Percentiles rank a stretch among this genome's conserved stretches.
Evolutionary conservation across 2,888 invertebrate species (phyloP).

Genomic region (Liodrosophila aerea): DNA sequence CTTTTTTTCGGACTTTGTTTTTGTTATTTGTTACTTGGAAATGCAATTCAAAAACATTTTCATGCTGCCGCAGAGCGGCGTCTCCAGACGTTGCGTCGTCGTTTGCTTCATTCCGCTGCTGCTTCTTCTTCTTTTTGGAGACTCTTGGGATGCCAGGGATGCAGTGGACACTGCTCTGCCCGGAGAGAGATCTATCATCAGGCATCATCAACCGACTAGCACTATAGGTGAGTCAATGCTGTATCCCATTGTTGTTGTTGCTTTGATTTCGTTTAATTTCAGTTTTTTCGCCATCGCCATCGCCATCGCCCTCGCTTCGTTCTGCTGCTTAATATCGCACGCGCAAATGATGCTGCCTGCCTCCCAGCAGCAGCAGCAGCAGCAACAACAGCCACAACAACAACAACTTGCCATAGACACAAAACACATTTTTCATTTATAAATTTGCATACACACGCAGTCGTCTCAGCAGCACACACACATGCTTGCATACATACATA

Average conservation of each 20-base stretch:
- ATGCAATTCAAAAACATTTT: conserved; percentile 71
- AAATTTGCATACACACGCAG: conserved; percentile 76
- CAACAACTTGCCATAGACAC: conserved; percentile 42
- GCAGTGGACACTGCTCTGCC: no score
- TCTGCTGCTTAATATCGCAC: conserved; percentile 50
- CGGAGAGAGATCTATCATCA: no score
- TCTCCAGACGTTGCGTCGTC: conserved; percentile 56
- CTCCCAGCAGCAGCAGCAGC: conserved; percentile 27
- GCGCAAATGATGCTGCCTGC: conserved; percentile 70
- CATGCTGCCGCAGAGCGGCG: conserved; percentile 31
- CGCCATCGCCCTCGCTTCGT: conserved; percentile 20
- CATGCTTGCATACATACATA: conserved; percentile 11
- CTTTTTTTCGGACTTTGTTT: conserved; percentile 29
- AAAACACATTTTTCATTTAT: conserved; percentile 68
- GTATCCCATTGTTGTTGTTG: conserved; percentile 31
- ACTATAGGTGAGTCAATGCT: conserved; percentile 62
- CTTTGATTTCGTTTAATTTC: conserved; percentile 16
- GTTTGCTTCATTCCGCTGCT: conserved; percentile 11
- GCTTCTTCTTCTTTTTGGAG: conserved; percentile 19
- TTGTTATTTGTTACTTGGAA: conserved; percentile 72
- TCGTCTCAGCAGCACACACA: conserved; percentile 20
- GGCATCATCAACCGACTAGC: background rate
- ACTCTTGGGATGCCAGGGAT: conserved; percentile 44
- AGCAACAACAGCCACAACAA: conserved; percentile 23
- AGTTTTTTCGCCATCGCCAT: conserved; percentile 11